A percentile compares a stretch with the other conserved stretches of the same genome.
Conservation (phyloP, 2,797 vertebrate genomes). For the Chelon labrosus region DNA sequence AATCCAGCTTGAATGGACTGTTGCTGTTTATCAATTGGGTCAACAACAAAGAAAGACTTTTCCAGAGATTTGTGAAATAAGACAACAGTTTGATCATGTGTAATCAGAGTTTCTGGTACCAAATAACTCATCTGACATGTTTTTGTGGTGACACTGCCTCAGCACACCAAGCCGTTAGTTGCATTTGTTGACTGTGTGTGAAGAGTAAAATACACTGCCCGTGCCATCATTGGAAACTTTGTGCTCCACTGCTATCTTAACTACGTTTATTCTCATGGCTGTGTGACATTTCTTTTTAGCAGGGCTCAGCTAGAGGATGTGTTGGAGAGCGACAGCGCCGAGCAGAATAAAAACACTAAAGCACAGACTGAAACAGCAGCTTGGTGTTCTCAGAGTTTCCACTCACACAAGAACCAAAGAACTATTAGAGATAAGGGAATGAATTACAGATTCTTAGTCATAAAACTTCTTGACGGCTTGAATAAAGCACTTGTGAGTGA, state of each 20-base stretch:
- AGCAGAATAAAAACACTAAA: constrained; percentile 31
- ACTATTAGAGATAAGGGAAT: not conserved
- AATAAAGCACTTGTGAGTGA: not conserved
- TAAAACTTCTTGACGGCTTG: not conserved
- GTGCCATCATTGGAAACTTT: constrained; percentile 40
- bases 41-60: too few relatives aligned
- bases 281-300: constrained; percentile 35
- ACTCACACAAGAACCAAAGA: not conserved
- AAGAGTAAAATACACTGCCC: constrained; percentile 33
- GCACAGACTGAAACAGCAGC: constrained; percentile 31
- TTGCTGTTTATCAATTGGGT: too few relatives aligned
- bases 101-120: not conserved
- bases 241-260: constrained; percentile 21
- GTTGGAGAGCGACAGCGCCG: constrained; percentile 3
- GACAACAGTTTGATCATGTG: not conserved
- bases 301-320: constrained; percentile 7
- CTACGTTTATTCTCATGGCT: constrained; percentile 36
- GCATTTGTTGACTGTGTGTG: constrained; percentile 29
- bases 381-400: constrained; percentile 4
- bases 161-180: constrained; percentile 24
- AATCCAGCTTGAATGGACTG: not conserved
- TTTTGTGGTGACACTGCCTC: not conserved
- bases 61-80: not conserved
- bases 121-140: not conserved
- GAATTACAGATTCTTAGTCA: not conserved